Percentiles rank a stretch among this genome's conserved stretches.
Evolutionary conservation across 2,888 invertebrate genomes (phyloP).

Genomic region (Lamproptera curius): DNA sequence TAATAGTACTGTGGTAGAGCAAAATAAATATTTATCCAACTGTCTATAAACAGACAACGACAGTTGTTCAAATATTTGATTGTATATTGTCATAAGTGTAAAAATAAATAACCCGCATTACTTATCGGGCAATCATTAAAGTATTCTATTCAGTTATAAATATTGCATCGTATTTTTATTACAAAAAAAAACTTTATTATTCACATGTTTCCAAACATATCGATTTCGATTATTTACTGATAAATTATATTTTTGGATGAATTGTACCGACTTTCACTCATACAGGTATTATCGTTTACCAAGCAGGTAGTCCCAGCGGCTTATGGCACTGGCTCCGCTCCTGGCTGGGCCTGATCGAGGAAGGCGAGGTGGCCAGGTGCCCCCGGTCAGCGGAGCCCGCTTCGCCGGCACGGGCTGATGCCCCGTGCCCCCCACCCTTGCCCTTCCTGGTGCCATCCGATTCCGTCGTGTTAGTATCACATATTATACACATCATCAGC

Average conservation of each 20-base stretch:
- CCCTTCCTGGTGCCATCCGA: slow-evolving; percentile 86
- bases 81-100: neutral
- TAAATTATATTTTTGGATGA: too few relatives aligned
- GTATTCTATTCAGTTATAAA: too few relatives aligned
- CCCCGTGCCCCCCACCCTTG: slow-evolving; percentile 86
- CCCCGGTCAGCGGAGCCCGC: slow-evolving; percentile 85
- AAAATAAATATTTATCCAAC: neutral
- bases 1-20: neutral
- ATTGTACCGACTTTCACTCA: too few relatives aligned
- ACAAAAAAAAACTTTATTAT: too few relatives aligned
- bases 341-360: slow-evolving; percentile 65
- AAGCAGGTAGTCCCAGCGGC: slow-evolving; percentile 62
- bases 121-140: neutral
- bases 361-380: slow-evolving; percentile 80
- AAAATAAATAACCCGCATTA: neutral
- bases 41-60: neutral
- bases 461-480: slow-evolving; percentile 80
- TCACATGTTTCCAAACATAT: too few relatives aligned
- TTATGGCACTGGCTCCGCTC: slow-evolving; percentile 60
- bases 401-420: slow-evolving; percentile 82
- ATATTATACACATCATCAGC: too few relatives aligned
- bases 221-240: too few relatives aligned
- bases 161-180: too few relatives aligned
- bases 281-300: too few relatives aligned
- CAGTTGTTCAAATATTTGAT: neutral